Percentiles rank a stretch among this genome's conserved stretches.
These are phyloP conservation scores for Hololepta plana DNA, from an alignment of 2,888 invertebrate species.

Conservation along the genomic window DNA sequence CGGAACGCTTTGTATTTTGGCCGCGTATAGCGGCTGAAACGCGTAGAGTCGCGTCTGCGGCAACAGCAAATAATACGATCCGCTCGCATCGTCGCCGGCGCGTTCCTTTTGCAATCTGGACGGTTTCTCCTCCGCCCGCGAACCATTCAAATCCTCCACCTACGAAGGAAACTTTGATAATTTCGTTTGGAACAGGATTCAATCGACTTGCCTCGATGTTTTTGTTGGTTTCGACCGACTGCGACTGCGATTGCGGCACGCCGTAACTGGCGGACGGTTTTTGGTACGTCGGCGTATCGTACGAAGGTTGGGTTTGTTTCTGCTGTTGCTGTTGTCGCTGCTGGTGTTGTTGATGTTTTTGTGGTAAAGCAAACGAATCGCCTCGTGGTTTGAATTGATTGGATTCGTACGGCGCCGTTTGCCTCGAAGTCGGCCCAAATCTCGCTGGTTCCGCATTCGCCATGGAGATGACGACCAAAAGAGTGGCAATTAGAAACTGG, in stretches of 20 bases:
- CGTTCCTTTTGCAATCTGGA: too few species aligned
- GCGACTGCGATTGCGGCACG: slow-evolving; percentile 12
- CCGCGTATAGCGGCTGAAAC: too few species aligned
- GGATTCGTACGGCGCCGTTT: slow-evolving; percentile 23
- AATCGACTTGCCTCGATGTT: too few species aligned
- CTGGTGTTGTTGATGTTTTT: slow-evolving; percentile 14
- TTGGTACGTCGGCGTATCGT: slow-evolving; percentile 1
- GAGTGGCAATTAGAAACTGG: slow-evolving; percentile 23
- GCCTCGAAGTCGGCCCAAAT: slow-evolving; percentile 14
- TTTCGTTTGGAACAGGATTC: too few species aligned
- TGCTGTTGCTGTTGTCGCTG: slow-evolving; percentile 6
- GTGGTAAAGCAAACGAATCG: slow-evolving; percentile 26
- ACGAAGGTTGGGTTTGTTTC: slow-evolving; percentile 1
- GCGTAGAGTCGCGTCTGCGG: too few species aligned
- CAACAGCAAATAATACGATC: too few species aligned
- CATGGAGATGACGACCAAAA: slow-evolving; percentile 23
- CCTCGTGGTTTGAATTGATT: slow-evolving; percentile 30
- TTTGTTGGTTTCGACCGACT: too few species aligned
- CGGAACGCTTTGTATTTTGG: too few species aligned
- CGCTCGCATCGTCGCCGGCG: too few species aligned
- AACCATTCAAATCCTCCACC: too few species aligned
- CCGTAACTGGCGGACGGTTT: slow-evolving; percentile 5
- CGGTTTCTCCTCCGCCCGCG: too few species aligned
- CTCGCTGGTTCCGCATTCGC: slow-evolving; percentile 28
- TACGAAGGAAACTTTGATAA: too few species aligned